Conservation (phyloP, 2,797 vertebrate species). For the Hirundo rustica region DNA sequence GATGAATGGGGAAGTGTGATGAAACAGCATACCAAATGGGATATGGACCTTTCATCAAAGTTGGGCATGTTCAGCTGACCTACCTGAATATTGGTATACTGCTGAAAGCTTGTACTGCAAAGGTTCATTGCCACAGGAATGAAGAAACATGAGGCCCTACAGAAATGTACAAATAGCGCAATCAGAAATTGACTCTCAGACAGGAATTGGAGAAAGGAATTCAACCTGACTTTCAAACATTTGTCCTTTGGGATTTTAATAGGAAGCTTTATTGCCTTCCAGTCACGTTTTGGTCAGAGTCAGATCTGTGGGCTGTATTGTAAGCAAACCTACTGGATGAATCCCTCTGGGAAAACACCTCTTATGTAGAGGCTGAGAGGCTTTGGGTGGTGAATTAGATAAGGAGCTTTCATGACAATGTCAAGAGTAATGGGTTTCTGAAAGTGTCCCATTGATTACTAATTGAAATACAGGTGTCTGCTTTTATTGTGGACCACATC, state of each 20-base stretch:
- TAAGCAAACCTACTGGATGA: not conserved
- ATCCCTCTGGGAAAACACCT: not conserved
- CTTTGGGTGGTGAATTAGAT: conserved; percentile 1
- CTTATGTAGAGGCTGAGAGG: not conserved
- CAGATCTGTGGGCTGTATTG: not conserved
- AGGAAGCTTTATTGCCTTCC: not conserved
- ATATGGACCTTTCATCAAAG: not conserved
- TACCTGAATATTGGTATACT: conserved; percentile 13
- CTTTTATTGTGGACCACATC: not conserved
- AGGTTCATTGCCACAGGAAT: conserved; percentile 12
- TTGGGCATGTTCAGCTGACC: not conserved
- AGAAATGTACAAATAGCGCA: conserved; percentile 37
- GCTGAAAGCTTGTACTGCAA: conserved; percentile 38
- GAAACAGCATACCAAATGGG: not conserved
- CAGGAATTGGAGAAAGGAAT: not conserved
- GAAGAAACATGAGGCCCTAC: conserved; percentile 10
- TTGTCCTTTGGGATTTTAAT: conserved; percentile 34
- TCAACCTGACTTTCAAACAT: conserved; percentile 23
- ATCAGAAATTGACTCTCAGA: conserved; percentile 6
- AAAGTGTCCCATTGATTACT: not conserved
- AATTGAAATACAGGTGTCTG: not conserved
- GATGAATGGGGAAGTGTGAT: not conserved
- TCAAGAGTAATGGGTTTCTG: not conserved
- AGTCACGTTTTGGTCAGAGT: not conserved
- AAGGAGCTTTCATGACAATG: not conserved